phyloP scores from a whole-genome alignment of 2,797 vertebrate species.

The Trachops cirrhosus region DNA sequence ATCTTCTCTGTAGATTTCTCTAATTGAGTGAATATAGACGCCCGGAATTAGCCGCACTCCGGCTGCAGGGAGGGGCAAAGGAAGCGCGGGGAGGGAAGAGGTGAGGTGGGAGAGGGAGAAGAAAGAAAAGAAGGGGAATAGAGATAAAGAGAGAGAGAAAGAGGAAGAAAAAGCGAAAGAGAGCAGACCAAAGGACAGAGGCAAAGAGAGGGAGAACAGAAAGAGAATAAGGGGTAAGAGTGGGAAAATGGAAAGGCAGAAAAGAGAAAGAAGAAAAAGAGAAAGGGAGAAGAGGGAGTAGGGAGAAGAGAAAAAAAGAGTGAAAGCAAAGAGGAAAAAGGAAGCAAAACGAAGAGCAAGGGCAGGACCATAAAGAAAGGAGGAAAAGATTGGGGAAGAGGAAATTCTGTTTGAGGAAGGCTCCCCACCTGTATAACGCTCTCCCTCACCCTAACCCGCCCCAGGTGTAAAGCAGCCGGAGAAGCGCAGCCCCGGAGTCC shows the following conservation, averaged over 20 bases:
- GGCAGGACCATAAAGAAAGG: not conserved
- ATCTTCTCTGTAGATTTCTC: slow-evolving; percentile 97
- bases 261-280: slow-evolving; percentile 25
- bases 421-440: slow-evolving; percentile 74
- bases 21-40: slow-evolving; percentile 95
- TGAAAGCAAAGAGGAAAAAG: slow-evolving; percentile 52
- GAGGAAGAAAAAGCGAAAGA: not conserved
- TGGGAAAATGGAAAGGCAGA: not conserved
- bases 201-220: not conserved
- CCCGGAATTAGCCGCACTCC: slow-evolving; percentile 86
- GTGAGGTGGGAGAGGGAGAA: not conserved
- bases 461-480: slow-evolving; percentile 71
- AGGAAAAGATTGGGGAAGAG: slow-evolving; percentile 73
- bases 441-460: not conserved
- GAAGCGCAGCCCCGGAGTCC: slow-evolving; percentile 75
- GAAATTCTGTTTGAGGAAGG: slow-evolving; percentile 80
- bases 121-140: not conserved
- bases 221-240: not conserved
- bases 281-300: not conserved
- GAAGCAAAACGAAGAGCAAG: not conserved
- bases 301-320: not conserved
- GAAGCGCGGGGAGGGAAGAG: not conserved
- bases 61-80: slow-evolving; percentile 69
- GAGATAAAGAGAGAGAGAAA: not conserved
- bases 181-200: slow-evolving; percentile 31